A percentile compares a stretch with the other conserved stretches of the same genome.
These are phyloP conservation scores for Euplexia lucipara DNA, from an alignment of 2,888 invertebrate genomes.

Conservation along the genomic window DNA sequence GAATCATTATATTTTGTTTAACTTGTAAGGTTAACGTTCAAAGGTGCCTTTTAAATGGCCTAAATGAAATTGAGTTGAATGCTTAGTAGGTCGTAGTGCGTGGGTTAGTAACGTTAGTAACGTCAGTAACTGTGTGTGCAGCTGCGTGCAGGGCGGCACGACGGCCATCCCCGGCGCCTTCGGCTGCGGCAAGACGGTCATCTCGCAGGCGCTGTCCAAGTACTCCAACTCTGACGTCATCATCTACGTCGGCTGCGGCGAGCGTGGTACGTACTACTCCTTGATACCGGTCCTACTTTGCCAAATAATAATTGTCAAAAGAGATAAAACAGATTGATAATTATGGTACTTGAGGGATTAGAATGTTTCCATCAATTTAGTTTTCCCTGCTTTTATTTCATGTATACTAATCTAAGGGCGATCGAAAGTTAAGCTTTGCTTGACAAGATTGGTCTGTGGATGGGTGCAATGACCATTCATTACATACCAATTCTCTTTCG, in stretches of 20 bases:
- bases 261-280: constrained; percentile 96
- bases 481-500: too few relatives aligned
- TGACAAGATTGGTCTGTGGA: too few relatives aligned
- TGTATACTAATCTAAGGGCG: too few relatives aligned
- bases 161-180: constrained; percentile 99
- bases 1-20: too few relatives aligned
- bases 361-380: too few relatives aligned
- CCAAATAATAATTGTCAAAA: neutral
- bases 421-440: too few relatives aligned
- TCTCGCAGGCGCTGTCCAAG: constrained; percentile 99
- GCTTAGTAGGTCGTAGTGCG: too few relatives aligned
- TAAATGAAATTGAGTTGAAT: too few relatives aligned
- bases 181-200: constrained; percentile 99
- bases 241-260: constrained; percentile 99
- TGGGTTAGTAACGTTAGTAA: neutral
- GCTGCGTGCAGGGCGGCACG: constrained; percentile 99
- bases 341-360: neutral
- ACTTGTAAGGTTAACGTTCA: too few relatives aligned
- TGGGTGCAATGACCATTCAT: too few relatives aligned
- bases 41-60: too few relatives aligned
- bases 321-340: neutral
- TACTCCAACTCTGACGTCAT: constrained; percentile 99
- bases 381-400: too few relatives aligned
- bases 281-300: neutral
- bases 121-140: constrained; percentile 79